A percentile compares a stretch with the other conserved stretches of the same genome.
Evolutionary conservation across 2,888 invertebrate genomes (phyloP).

Genomic region (Phragmatobia fuliginosa): DNA sequence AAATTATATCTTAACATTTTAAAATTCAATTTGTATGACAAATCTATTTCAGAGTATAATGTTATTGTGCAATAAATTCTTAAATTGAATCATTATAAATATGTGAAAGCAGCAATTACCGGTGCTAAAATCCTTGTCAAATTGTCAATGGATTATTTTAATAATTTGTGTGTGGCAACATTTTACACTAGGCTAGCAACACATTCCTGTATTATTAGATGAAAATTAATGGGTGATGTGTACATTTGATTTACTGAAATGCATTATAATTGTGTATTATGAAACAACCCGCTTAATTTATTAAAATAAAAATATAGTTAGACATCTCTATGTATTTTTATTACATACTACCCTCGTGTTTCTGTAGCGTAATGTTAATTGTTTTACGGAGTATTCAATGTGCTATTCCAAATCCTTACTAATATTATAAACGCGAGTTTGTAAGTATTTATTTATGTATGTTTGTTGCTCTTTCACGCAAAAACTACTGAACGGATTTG

Average conservation of each 20-base stretch:
- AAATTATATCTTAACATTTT: not conserved
- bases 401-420: no score
- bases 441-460: no score
- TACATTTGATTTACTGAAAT: slow-evolving; percentile 54
- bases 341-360: not conserved
- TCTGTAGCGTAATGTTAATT: no score
- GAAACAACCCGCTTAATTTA: slow-evolving; percentile 79
- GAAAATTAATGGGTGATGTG: slow-evolving; percentile 54
- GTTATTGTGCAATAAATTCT: slow-evolving; percentile 9
- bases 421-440: no score
- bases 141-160: slow-evolving; percentile 26
- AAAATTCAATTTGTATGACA: slow-evolving; percentile 19
- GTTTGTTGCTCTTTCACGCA: no score
- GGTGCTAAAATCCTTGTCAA: slow-evolving; percentile 40
- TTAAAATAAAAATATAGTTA: slow-evolving; percentile 78
- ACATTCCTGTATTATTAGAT: slow-evolving; percentile 65
- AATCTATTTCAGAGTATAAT: slow-evolving; percentile 23
- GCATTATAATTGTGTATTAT: slow-evolving; percentile 67
- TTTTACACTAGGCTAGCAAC: slow-evolving; percentile 53
- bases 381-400: no score
- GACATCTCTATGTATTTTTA: slow-evolving; percentile 50
- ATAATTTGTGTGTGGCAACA: slow-evolving; percentile 34
- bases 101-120: slow-evolving; percentile 18
- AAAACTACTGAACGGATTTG: no score
- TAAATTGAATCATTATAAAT: not conserved